Evolutionary conservation across 2,113 vertebrate genomes (phyloP).

Genomic region (Trematocara nigrifrons): DNA sequence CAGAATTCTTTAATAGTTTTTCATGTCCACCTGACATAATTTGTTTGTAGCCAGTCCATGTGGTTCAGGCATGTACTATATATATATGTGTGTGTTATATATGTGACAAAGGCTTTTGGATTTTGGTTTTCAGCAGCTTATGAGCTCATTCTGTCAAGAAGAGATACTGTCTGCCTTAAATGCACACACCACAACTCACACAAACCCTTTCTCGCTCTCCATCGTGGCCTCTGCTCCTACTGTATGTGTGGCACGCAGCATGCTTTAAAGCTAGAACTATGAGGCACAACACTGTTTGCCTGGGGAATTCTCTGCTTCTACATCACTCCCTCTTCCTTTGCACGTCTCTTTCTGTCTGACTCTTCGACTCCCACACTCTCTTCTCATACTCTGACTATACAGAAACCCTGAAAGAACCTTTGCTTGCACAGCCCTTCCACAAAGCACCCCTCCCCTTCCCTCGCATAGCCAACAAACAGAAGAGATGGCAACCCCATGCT

Average conservation of each 20-base stretch:
- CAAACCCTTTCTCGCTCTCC: neutral
- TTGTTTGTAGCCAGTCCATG: neutral
- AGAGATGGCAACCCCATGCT: conserved; percentile 28
- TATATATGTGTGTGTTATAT: neutral
- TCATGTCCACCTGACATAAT: neutral
- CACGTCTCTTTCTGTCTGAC: conserved; percentile 8
- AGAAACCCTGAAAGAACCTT: conserved; percentile 51
- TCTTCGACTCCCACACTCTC: neutral
- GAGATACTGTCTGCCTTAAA: conserved; percentile 4
- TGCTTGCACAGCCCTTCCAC: conserved; percentile 28
- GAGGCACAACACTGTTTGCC: conserved; percentile 37
- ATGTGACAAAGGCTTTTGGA: neutral
- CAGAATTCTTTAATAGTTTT: neutral
- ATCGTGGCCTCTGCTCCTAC: conserved; percentile 36
- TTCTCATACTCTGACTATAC: conserved; percentile 15
- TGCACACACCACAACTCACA: neutral
- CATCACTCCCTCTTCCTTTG: conserved; percentile 20
- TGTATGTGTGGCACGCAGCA: conserved; percentile 44
- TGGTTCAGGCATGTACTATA: neutral
- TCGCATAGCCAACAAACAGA: conserved; percentile 15
- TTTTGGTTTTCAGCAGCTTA: conserved; percentile 39
- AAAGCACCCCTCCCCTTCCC: neutral
- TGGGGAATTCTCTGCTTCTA: conserved; percentile 52
- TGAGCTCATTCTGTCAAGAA: conserved; percentile 37
- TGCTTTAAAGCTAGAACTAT: conserved; percentile 48